Evolutionary conservation across 2,797 vertebrate genomes (phyloP), one percentile per base, ranked within the genome.

Genomic region (Dendrocincla tyrannina): DNA sequence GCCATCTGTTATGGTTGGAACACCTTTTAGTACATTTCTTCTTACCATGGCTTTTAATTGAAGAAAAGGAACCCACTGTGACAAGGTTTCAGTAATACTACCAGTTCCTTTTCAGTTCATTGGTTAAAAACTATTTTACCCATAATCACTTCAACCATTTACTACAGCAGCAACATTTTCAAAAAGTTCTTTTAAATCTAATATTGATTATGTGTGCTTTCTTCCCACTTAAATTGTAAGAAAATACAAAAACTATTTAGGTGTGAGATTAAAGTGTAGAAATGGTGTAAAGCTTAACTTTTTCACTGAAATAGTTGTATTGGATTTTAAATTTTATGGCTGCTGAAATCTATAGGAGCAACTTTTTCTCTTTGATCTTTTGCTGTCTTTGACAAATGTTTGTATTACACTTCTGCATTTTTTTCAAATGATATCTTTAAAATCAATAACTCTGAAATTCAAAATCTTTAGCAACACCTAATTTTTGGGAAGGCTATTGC

Each of bases 221-320:
- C 94, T 96, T 96, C 94, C 83, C 95, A 95, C 88, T 97, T 91
- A 97, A 95, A 95, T 94, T 95, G 95, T 91, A 91, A 94, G 89
- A 95, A 96, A 97, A 95, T 94, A 95, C 90, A 94, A 94, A 96
- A 97, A 95, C 96, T 95, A 95, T 95, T 96, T 97, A 96, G 93
- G 93, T 97, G 97, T 96, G 97, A 97, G 96, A 97, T 97, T 96
- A 96, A 97, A 97, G 94, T 89, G 70, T 80, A 94, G 95, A 72
- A 83, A 87, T 67, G 76, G 85, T 92, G 83, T 96, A 95, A 92
- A 1, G 3, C 87, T 96, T 95, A 97, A 95, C 97, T 96, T 97
- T 97, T 95, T 97, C 95, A 95, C 68, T 85, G 81, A 96, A 95
- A 95, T 92, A 88, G 85, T 93, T 88, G 47, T 94, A 97, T 94